Evolutionary conservation across 1,140 invertebrate genomes (phyloP), one percentile per base, ranked within the genome.

Genomic region (Drosophila punjabiensis): DNA sequence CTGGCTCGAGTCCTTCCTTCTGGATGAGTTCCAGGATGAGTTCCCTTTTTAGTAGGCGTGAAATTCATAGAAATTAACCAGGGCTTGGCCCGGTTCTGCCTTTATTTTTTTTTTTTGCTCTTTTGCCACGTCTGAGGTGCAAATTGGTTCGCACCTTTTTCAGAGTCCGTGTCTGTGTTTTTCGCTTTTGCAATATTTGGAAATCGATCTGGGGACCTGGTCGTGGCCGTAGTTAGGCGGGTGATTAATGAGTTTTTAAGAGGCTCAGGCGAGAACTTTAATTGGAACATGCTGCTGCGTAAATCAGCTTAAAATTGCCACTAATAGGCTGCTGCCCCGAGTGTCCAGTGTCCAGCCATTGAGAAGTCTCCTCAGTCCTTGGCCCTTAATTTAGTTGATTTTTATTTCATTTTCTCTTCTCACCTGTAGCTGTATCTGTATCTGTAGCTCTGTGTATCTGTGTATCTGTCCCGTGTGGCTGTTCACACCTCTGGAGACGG

Each of bases 221-320:
- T 43, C 53, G 65, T 68, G 55, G 61, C 58, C 82, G 81, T 82
- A 90, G 90, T 92, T 92, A 92, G 86, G 81, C 77, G 90, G 76
- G 90, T 92, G 90, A 92, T 92, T 90, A 92, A 92, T 92, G 90
- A 90, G 81, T 92, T 90, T 92, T 92, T 92, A 92, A 92, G 91
- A 90, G 90, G 85, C 90, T 92, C 90, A 84, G 81, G 82, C 73
- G 77, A 84, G 81, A 79, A 83, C 58, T 83, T 92, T 92, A 92
- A 92, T 92, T 92, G 90, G 90, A 81, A 92, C 89, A 81, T 83
- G 89, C 82, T 84, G 89, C 89, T 82, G 90, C 77, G 79, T 92
- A 92, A 92, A 92, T 92, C 89, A 92, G 89, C 89, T 84, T 68
- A 85, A 92, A 92, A 84, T 90, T 92, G 90, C 83, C 90, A 92